phyloP scores from a whole-genome alignment of 2,888 invertebrate genomes.

The Hanleya hanleyi region DNA sequence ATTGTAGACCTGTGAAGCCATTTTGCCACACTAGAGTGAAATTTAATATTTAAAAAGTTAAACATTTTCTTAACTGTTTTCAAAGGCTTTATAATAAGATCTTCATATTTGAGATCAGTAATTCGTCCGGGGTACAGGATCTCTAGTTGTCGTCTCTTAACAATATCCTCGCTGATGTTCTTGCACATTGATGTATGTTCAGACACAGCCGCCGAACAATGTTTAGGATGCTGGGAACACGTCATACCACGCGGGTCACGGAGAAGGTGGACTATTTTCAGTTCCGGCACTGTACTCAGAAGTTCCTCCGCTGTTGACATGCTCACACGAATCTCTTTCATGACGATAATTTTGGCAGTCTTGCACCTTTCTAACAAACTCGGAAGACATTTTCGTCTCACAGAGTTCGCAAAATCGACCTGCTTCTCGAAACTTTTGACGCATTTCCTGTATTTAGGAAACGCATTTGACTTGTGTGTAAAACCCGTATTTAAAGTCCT shows the following conservation, averaged over 20 bases:
- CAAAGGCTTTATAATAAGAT: too few relatives aligned
- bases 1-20: too few relatives aligned
- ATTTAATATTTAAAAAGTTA: too few relatives aligned
- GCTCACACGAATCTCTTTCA: conserved; percentile 9
- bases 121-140: too few relatives aligned
- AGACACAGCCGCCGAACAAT: too few relatives aligned
- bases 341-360: background rate
- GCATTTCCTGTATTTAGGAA: background rate
- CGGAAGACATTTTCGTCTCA: background rate
- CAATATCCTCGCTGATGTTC: too few relatives aligned
- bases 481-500: background rate
- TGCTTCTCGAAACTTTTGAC: background rate
- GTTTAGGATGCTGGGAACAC: background rate
- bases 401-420: background rate
- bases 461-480: background rate
- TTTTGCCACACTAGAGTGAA: too few relatives aligned
- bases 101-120: too few relatives aligned
- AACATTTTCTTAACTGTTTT: too few relatives aligned
- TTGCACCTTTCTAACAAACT: background rate
- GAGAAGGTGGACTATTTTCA: conserved; percentile 15
- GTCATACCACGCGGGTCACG: conserved; percentile 13
- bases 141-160: too few relatives aligned
- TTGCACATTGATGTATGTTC: too few relatives aligned
- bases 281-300: background rate
- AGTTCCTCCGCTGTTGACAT: background rate